phyloP scores from a whole-genome alignment of 2,113 vertebrate species.

The Xenus cinereus region DNA sequence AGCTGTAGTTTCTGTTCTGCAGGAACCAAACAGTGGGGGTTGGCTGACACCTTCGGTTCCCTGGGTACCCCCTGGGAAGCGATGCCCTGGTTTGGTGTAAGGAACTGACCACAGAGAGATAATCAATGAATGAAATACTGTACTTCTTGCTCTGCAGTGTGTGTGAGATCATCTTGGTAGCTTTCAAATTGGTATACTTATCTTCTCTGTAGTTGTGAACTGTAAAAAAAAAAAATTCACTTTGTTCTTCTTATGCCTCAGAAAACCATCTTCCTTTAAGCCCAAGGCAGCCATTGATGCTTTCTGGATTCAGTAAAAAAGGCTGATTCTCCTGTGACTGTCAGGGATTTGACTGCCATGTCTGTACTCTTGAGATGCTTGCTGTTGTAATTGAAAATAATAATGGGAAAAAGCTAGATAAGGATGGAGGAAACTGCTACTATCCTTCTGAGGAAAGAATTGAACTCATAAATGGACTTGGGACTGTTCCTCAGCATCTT shows the following conservation, averaged over 20 bases:
- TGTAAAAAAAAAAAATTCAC: neutral
- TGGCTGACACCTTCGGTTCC: neutral
- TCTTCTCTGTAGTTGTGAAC: neutral
- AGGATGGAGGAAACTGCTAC: neutral
- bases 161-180: neutral
- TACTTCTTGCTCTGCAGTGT: neutral
- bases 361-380: neutral
- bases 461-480: neutral
- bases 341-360: neutral
- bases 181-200: neutral
- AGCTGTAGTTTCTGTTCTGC: neutral
- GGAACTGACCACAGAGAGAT: neutral
- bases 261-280: neutral
- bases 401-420: neutral
- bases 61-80: neutral
- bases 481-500: neutral
- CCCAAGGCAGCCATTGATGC: neutral
- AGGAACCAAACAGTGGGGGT: neutral
- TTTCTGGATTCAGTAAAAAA: neutral
- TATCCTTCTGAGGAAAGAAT: neutral
- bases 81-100: neutral
- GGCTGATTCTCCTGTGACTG: neutral
- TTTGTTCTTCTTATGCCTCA: neutral
- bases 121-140: neutral
- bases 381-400: neutral